Evolutionary conservation across 1,140 invertebrate species (phyloP).

Genomic region (Anoplophora glabripennis): DNA sequence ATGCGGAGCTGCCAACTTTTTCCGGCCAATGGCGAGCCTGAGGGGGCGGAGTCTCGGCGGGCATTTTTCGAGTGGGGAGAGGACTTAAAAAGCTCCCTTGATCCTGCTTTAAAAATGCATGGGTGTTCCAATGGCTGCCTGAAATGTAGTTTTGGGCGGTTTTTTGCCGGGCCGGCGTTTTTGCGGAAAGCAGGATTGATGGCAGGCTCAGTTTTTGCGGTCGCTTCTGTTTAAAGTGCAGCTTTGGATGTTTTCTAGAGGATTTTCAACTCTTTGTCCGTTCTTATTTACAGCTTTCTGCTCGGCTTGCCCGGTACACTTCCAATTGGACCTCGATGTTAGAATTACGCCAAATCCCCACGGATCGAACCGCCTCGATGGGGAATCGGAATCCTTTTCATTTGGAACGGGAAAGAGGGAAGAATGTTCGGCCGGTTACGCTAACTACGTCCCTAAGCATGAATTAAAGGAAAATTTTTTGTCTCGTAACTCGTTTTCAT

Average conservation of each 20-base stretch:
- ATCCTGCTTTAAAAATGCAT: slow-evolving; percentile 49
- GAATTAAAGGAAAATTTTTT: too few relatives aligned
- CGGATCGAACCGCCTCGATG: too few relatives aligned
- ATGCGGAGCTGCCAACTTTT: slow-evolving; percentile 46
- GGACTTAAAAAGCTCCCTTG: slow-evolving; percentile 39
- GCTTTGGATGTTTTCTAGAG: slow-evolving; percentile 42
- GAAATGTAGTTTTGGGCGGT: slow-evolving; percentile 42
- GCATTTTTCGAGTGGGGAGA: slow-evolving; percentile 44
- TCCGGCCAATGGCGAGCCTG: slow-evolving; percentile 41
- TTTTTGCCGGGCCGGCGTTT: slow-evolving; percentile 35
- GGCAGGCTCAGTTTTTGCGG: slow-evolving; percentile 37
- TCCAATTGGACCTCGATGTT: slow-evolving; percentile 3
- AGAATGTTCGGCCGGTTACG: too few relatives aligned
- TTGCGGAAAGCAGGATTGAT: slow-evolving; percentile 43
- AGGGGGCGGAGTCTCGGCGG: slow-evolving; percentile 29
- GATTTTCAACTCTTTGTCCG: slow-evolving; percentile 43
- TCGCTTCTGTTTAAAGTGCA: slow-evolving; percentile 40
- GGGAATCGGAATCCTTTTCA: too few relatives aligned
- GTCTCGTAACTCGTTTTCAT: too few relatives aligned
- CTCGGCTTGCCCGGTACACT: slow-evolving; percentile 3
- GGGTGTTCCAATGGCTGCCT: slow-evolving; percentile 45
- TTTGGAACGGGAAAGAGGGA: too few relatives aligned
- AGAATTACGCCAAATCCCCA: not conserved
- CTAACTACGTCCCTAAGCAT: too few relatives aligned
- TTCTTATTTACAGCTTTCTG: slow-evolving; percentile 42